A percentile compares a stretch with the other conserved stretches of the same genome.
These are phyloP conservation scores for Danaus plexippus DNA, from an alignment of 1,140 invertebrate genomes.

Conservation along the genomic window DNA sequence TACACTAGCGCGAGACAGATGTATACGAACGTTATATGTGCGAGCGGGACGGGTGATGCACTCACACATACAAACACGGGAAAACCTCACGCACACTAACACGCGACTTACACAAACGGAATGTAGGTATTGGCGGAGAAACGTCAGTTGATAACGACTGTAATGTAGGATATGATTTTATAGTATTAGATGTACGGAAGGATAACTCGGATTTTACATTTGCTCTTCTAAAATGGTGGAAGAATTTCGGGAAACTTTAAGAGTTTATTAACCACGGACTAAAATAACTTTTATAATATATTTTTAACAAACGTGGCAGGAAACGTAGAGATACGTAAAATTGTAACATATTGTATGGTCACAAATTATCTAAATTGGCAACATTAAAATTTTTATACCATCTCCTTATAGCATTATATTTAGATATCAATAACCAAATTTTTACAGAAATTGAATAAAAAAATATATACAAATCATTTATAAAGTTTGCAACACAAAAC, in stretches of 20 bases:
- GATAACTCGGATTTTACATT: slow-evolving; percentile 44
- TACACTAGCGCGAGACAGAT: slow-evolving; percentile 12
- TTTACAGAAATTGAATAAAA: no score
- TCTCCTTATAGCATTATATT: no score
- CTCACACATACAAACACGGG: slow-evolving; percentile 28
- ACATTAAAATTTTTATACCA: no score
- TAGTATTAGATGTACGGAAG: slow-evolving; percentile 28
- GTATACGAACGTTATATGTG: slow-evolving; percentile 18
- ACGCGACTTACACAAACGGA: slow-evolving; percentile 33
- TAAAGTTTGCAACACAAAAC: no score
- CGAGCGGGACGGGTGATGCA: slow-evolving; percentile 20
- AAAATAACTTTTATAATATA: slow-evolving; percentile 2
- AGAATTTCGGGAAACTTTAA: no score
- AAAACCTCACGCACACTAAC: slow-evolving; percentile 27
- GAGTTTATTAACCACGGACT: slow-evolving; percentile 37
- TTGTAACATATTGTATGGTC: no score
- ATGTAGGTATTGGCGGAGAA: slow-evolving; percentile 39
- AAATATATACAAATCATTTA: no score
- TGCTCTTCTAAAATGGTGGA: slow-evolving; percentile 35
- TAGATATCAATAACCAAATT: no score
- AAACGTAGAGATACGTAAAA: no score
- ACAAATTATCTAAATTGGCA: no score
- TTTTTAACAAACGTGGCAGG: no score
- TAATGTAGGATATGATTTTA: slow-evolving; percentile 45
- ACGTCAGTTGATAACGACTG: slow-evolving; percentile 46